Evolutionary conservation across 2,113 vertebrate species (phyloP).

Genomic region (Amphiprion ocellaris): DNA sequence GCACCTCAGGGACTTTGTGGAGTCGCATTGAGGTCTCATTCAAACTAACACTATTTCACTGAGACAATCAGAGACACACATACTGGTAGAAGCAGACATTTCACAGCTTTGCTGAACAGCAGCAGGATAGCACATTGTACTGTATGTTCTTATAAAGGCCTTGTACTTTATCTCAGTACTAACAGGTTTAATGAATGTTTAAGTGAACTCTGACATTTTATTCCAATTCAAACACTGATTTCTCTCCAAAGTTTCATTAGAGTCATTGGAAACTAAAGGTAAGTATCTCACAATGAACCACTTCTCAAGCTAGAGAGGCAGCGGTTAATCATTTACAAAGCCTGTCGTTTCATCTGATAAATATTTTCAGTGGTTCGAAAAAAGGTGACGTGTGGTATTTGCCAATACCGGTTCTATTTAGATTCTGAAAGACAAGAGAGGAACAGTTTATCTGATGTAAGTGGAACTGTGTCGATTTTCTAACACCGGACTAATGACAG

Average conservation of each 20-base stretch:
- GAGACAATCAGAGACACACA: not conserved
- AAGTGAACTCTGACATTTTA: no score
- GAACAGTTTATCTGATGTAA: conserved; percentile 34
- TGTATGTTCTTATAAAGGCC: not conserved
- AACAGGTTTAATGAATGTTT: no score
- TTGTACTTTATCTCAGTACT: no score
- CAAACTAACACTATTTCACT: not conserved
- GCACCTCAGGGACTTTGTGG: no score
- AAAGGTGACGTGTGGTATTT: not conserved
- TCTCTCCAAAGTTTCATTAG: not conserved
- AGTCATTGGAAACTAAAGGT: no score
- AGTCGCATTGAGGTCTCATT: not conserved
- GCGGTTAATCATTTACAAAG: conserved; percentile 60
- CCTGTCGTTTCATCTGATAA: conserved; percentile 36
- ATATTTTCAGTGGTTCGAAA: conserved; percentile 32
- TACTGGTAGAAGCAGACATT: not conserved
- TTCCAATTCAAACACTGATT: no score
- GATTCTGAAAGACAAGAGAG: conserved; percentile 8
- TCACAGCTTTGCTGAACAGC: not conserved
- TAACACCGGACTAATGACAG: not conserved
- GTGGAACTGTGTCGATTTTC: conserved; percentile 1
- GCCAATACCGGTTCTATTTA: conserved; percentile 5
- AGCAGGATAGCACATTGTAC: not conserved
- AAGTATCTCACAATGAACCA: not conserved
- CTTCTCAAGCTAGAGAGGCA: not conserved